These are phyloP conservation scores for Borostomias antarcticus DNA, from an alignment of 2,797 vertebrate genomes.

Conservation along the genomic window DNA sequence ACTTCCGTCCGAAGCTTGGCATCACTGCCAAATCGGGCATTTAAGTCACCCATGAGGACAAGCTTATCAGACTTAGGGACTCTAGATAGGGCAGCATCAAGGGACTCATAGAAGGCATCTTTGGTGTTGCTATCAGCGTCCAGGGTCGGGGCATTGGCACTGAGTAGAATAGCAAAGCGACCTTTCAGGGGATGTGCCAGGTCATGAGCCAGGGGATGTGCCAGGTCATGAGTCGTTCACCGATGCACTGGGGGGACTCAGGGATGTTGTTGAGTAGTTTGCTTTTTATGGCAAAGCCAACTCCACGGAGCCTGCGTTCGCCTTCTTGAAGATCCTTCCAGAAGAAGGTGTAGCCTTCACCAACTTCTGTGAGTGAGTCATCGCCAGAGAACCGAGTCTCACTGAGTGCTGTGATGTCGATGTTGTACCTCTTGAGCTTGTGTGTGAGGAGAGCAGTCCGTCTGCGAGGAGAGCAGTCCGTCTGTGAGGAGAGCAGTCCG, in stretches of 20 bases:
- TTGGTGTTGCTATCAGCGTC: not conserved
- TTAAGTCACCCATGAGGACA: not conserved
- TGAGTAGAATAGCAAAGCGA: not conserved
- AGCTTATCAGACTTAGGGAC: not conserved
- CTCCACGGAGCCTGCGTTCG: not conserved
- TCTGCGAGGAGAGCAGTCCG: not conserved
- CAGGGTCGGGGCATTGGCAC: not conserved
- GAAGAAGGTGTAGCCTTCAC: no score
- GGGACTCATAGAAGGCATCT: not conserved
- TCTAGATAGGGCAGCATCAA: no score
- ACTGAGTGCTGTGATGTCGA: no score
- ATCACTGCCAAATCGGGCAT: not conserved
- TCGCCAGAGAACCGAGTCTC: no score
- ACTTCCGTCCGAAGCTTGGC: not conserved
- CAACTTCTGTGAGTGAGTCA: no score
- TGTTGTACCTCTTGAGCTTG: not conserved
- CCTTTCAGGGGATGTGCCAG: no score
- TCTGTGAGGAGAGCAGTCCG: no score
- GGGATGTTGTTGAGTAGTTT: not conserved
- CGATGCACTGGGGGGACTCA: not conserved
- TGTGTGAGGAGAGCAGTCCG: not conserved
- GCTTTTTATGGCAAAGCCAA: conserved; percentile 1
- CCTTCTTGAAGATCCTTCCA: no score
- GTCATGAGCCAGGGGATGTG: not conserved
- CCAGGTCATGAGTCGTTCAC: not conserved